Evolutionary conservation across 2,797 vertebrate species (phyloP), one percentile per base, ranked within the genome.

Genomic region (Cryptoprocta ferox): DNA sequence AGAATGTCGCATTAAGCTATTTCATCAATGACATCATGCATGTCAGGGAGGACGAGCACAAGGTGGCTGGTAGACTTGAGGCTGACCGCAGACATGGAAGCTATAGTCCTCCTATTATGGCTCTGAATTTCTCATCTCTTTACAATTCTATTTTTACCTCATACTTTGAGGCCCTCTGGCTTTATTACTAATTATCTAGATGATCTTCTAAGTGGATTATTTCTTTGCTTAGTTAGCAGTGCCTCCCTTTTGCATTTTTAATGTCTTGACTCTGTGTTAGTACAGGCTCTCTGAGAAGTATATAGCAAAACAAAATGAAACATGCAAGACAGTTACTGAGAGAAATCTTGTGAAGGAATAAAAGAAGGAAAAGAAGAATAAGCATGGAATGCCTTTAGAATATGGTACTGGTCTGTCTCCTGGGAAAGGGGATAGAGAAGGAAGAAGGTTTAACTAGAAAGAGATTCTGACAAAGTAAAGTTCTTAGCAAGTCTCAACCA

Each of bases 191-290:
- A 81, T 48, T 79, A 35, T 63, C 81, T 84, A 26, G 18, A 73
- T 68, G 26, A 50, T 66, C 26, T 81, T 61, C 32, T 84, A 89
- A 83, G 45, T 63, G 66, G 70, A 37, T 83, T 45, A 37, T 75
- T 79, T 91, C 32, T 95, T 32, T 50, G 13, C 6, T 73, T 68
- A 78, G 28, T 66, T 50, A 48, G 30, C n/a, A 73, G 21, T 66
- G 48, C n/a, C 9, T 94, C 42, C 15, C 68, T 45, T 94, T 96
- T 37, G 26, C 61, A 65, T 32, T 50, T 76, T 37, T 53, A 79
- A 68, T 66, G 13, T 76, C 18, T 65, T 82, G 32, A 42, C 53
- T 81, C 63, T 16, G 12, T 30, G 61, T 90, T 83, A 79, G 13
- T 10, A 42, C 19, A 81, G 10, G 39, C 73, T 88, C 32, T 59